Evolutionary conservation across 1,140 invertebrate genomes (phyloP), one percentile per base, ranked within the genome.

Genomic region (Probaryconus sp.): DNA sequence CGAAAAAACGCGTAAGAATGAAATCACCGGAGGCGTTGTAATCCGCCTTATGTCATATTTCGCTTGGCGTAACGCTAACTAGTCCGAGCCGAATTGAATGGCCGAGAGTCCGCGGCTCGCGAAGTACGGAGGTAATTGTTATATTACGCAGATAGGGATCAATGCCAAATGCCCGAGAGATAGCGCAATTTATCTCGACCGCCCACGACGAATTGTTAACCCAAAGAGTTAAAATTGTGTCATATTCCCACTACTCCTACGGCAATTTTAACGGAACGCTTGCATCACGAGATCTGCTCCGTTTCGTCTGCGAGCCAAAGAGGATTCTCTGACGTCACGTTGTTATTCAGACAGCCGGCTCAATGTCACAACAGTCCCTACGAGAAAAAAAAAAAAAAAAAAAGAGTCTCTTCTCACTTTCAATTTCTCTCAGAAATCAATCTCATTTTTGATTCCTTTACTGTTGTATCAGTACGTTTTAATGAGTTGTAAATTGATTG

Each of bases 151-250:
- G 63, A 74, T 74, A 74, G 70, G 30, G 70, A 74, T 74, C 70
- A 74, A 74, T 74, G 70, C 63, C 70, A 67, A 74, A 68, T 38
- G 70, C 10, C 30, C 40, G 33, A 4, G 63, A 67, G 70, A 67
- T 67, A 74, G 63, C 21, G 50, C 63, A 63, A 74, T 74, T 74
- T 68, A 63, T 74, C 63, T 48, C 31, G 37, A 3, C 37, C 70
- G 70, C 70, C 70, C 63, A 74, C 70, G 35, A 56, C 21, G 63
- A 68, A 63, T 74, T 63, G 56, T 74, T 68, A 74, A 74, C 70
- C 63, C 61, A 50, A 42, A 40, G 45, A 63, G 61, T 40, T 61
- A 40, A 53, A 74, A 74, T 68, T 74, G 70, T 74, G 70, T 63
- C 70, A 72, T 31, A 43, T 63, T 67, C 38, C 61, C 70, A 67